Evolutionary conservation across 2,797 vertebrate species (phyloP), one percentile per base, ranked within the genome.

Genomic region (Anniella stebbinsi): DNA sequence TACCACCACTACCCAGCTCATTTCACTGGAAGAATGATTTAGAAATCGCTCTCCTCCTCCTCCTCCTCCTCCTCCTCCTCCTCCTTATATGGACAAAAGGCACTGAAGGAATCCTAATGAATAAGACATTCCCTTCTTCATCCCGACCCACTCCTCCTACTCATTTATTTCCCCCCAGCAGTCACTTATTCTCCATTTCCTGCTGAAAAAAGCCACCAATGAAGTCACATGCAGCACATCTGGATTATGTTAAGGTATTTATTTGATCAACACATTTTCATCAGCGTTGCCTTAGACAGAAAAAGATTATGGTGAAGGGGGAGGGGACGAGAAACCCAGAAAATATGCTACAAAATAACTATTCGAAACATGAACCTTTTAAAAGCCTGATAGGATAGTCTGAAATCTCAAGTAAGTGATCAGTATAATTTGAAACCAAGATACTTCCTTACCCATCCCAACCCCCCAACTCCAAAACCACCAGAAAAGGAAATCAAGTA

Each of bases 211-310:
- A 95, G 89, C 23, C 83, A 91, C 67, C 4, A 91, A 88, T 91
- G 92, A 87, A 90, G 89, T 77, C 81, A 94, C 92, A 73, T 78
- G 86, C 73, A 86, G 84, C 82, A 94, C 94, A 97, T 97, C 94
- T 98, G 97, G 97, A 96, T 93, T 89, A 94, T 12, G 93, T 97
- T 95, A 93, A 75, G 91, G 90, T 92, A 95, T 81, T 94, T 93
- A 93, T 93, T 86, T 95, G 94, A 96, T 96, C 93, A 97, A 95
- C 93, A 91, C 89, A 90, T 95, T 81, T 83, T 96, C 75, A 94
- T 95, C 93, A 89, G 84, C 90, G 80, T 80, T 87, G 90, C 89
- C 92, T 93, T 94, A 75, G 36, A 86, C 91, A 90, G 21, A 8
- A 70, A 4, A 82, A 82, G 51, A 91, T 45, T 92, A 93, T 92